Evolutionary conservation across 2,113 vertebrate genomes (phyloP).

Genomic region (Paramormyrops kingsleyae): DNA sequence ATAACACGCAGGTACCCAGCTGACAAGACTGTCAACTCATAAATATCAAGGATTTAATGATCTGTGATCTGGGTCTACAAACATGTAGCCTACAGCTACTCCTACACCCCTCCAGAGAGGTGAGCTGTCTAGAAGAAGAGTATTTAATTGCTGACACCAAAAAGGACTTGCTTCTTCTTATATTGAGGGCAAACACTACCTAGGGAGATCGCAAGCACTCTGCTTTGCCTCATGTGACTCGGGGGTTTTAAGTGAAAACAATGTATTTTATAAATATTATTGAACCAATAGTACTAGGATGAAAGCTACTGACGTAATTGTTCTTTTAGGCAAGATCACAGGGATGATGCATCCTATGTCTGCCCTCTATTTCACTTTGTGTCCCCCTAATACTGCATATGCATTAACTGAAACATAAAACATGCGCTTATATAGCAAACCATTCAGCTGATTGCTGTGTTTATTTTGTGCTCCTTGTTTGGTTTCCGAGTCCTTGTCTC

Average conservation of each 20-base stretch:
- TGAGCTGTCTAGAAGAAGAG: neutral
- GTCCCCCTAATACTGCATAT: neutral
- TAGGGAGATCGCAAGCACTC: neutral
- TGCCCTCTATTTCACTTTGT: neutral
- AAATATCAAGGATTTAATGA: conserved; percentile 24
- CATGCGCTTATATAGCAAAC: neutral
- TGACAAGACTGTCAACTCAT: conserved; percentile 22
- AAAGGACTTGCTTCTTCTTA: neutral
- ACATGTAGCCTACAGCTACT: conserved; percentile 5
- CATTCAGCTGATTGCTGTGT: neutral
- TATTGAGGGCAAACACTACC: neutral
- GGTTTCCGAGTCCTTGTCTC: neutral
- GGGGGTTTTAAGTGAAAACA: neutral
- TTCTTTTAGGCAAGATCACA: neutral
- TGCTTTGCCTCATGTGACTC: neutral
- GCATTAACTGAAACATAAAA: neutral
- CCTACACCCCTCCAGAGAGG: neutral
- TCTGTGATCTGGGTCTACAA: neutral
- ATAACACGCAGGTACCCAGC: conserved; percentile 30
- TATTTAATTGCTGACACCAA: conserved; percentile 17
- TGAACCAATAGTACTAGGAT: neutral
- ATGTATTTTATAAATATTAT: neutral
- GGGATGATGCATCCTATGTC: neutral
- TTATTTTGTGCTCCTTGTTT: neutral
- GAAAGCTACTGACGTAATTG: neutral